phyloP scores from a whole-genome alignment of 2,888 invertebrate genomes.

The Andrena minutula region DNA sequence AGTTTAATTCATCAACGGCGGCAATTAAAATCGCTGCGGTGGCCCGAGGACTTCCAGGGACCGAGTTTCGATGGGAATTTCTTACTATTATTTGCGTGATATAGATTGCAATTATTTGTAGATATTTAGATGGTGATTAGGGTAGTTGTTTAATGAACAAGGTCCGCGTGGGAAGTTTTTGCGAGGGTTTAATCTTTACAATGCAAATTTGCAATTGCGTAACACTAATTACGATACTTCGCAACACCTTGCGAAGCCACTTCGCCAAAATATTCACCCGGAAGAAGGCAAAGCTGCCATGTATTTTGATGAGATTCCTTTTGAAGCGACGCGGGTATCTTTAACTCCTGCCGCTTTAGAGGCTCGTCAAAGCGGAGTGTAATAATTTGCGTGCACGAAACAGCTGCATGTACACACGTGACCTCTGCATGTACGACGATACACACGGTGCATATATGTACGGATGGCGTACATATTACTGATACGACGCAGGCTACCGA shows the following conservation, averaged over 20 bases:
- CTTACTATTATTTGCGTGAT: too few species aligned
- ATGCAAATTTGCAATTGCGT: neutral
- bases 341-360: neutral
- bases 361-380: constrained; percentile 49
- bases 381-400: constrained; percentile 62
- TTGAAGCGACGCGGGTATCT: constrained; percentile 7
- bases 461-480: constrained; percentile 27
- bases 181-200: neutral
- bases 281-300: neutral
- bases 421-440: constrained; percentile 6
- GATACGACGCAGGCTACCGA: constrained; percentile 27
- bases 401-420: constrained; percentile 44
- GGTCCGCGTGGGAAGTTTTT: too few species aligned
- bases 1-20: constrained; percentile 1
- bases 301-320: constrained; percentile 41
- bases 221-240: neutral
- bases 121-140: too few species aligned
- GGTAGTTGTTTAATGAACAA: too few species aligned
- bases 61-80: too few species aligned
- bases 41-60: neutral
- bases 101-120: too few species aligned
- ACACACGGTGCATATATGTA: constrained; percentile 17
- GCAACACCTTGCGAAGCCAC: neutral
- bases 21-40: neutral
- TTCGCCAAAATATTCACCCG: neutral